Conservation (phyloP, 2,888 invertebrate species). For the Rhagonycha fulva region DNA sequence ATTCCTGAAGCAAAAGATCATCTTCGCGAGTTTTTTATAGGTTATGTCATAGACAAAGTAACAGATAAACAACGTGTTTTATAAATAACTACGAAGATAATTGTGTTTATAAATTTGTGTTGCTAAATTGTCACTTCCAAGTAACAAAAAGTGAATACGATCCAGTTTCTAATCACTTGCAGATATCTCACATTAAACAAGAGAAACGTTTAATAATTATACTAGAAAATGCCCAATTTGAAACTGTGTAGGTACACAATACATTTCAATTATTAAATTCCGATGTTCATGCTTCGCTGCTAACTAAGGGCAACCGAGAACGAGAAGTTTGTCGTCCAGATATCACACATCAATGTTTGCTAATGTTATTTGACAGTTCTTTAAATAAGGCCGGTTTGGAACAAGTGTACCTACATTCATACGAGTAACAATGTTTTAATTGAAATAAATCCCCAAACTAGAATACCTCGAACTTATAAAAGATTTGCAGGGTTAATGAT, state of each 20-base stretch:
- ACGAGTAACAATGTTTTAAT: slow-evolving; percentile 92
- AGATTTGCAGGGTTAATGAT: slow-evolving; percentile 97
- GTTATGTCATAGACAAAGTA: not conserved
- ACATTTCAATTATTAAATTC: slow-evolving; percentile 90
- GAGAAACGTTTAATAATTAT: slow-evolving; percentile 92
- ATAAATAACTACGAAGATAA: not conserved
- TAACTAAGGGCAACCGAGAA: slow-evolving; percentile 85
- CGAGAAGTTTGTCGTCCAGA: slow-evolving; percentile 92
- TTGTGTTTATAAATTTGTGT: not conserved
- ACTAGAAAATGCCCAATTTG: slow-evolving; percentile 91
- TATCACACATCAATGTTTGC: slow-evolving; percentile 94
- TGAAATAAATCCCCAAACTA: slow-evolving; percentile 95
- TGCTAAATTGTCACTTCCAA: not conserved
- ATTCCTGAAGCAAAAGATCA: no score
- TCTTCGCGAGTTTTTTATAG: no score
- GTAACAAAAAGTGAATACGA: slow-evolving; percentile 72
- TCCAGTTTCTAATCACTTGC: slow-evolving; percentile 76
- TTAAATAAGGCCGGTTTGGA: slow-evolving; percentile 92
- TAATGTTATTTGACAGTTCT: slow-evolving; percentile 98
- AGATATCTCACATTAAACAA: slow-evolving; percentile 76
- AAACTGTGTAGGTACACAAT: slow-evolving; percentile 89
- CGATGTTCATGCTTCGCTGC: slow-evolving; percentile 86
- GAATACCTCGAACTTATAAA: slow-evolving; percentile 96
- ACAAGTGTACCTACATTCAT: slow-evolving; percentile 93
- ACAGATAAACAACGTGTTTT: not conserved